phyloP scores from a whole-genome alignment of 2,888 invertebrate genomes.

The Sminthurinus aureus region DNA sequence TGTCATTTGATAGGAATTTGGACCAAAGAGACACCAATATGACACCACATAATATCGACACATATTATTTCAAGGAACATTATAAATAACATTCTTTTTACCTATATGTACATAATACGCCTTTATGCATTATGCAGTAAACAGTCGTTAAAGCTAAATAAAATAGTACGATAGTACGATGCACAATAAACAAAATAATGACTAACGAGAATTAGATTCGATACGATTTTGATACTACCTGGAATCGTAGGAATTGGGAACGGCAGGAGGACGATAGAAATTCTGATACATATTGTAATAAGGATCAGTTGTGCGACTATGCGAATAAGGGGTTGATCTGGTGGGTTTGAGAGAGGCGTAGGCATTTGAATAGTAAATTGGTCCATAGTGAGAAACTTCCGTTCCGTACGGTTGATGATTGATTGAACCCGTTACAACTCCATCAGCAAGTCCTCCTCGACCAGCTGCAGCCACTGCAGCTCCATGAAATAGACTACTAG shows the following conservation, averaged over 20 bases:
- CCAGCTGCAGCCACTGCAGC: slow-evolving; percentile 23
- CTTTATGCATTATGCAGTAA: too few relatives aligned
- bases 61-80: too few relatives aligned
- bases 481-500: slow-evolving; percentile 46
- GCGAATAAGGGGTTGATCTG: slow-evolving; percentile 50
- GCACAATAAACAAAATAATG: too few relatives aligned
- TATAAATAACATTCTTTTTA: too few relatives aligned
- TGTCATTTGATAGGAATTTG: too few relatives aligned
- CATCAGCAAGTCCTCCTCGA: slow-evolving; percentile 19
- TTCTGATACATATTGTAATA: slow-evolving; percentile 59
- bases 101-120: too few relatives aligned
- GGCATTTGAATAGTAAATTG: slow-evolving; percentile 68
- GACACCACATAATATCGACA: too few relatives aligned
- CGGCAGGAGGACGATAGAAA: slow-evolving; percentile 56
- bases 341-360: slow-evolving; percentile 52
- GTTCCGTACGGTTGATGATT: slow-evolving; percentile 71
- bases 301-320: slow-evolving; percentile 50
- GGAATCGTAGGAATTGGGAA: slow-evolving; percentile 56
- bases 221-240: slow-evolving; percentile 42
- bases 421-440: slow-evolving; percentile 58
- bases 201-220: too few relatives aligned
- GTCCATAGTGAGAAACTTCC: slow-evolving; percentile 74
- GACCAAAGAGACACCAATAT: too few relatives aligned
- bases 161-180: too few relatives aligned
- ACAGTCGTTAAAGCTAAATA: too few relatives aligned